phyloP scores from a whole-genome alignment of 2,797 vertebrate genomes.

The Sandelia bainsii region DNA sequence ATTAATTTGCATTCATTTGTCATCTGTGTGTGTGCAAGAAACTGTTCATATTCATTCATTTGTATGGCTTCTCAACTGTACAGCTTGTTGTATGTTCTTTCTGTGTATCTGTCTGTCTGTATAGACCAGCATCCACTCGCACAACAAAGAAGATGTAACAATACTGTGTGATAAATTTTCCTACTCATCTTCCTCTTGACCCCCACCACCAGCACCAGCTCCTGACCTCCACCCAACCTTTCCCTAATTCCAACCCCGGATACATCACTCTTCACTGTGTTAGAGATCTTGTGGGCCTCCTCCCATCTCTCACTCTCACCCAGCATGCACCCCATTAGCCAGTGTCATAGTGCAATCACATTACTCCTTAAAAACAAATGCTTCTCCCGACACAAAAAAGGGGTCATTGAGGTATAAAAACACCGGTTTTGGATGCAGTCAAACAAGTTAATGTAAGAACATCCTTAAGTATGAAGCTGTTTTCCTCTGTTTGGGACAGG shows the following conservation, averaged over 20 bases:
- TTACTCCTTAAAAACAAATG: slow-evolving; percentile 21
- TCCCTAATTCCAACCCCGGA: slow-evolving; percentile 13
- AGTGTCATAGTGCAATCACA: slow-evolving; percentile 28
- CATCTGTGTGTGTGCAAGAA: slow-evolving; percentile 23
- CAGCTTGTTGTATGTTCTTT: slow-evolving; percentile 8
- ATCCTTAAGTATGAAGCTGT: neutral
- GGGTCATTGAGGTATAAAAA: neutral
- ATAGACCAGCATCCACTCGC: slow-evolving; percentile 11
- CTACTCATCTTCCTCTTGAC: slow-evolving; percentile 54
- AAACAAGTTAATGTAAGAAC: neutral
- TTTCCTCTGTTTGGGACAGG: neutral
- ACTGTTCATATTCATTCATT: slow-evolving; percentile 43
- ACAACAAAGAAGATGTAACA: slow-evolving; percentile 38
- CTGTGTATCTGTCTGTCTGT: slow-evolving; percentile 28
- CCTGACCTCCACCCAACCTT: neutral
- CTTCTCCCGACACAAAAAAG: neutral
- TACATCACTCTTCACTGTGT: slow-evolving; percentile 30
- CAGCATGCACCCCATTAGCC: slow-evolving; percentile 25
- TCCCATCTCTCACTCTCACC: slow-evolving; percentile 12
- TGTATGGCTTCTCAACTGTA: slow-evolving; percentile 28
- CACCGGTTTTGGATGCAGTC: slow-evolving; percentile 1
- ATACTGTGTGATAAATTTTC: slow-evolving; percentile 38
- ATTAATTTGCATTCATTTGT: slow-evolving; percentile 69
- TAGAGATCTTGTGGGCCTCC: slow-evolving; percentile 21
- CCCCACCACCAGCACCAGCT: slow-evolving; percentile 7